Conservation (phyloP, 92 coral and sea anemone species). For the Siderastrea siderea region DNA sequence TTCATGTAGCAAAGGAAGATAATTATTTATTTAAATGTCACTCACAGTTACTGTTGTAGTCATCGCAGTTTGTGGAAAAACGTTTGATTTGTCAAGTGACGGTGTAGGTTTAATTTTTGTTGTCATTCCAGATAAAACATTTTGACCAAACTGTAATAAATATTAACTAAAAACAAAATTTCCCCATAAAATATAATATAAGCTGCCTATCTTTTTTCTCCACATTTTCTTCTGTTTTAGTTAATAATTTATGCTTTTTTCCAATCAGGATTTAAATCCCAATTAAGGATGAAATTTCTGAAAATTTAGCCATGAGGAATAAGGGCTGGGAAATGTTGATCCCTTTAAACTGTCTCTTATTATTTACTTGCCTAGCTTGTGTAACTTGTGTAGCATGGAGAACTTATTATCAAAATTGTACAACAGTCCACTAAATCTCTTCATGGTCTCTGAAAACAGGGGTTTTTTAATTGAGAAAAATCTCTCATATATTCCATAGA, state of each 20-base stretch:
- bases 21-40: conserved; percentile 27
- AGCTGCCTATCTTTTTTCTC: neutral
- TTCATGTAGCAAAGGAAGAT: conserved; percentile 19
- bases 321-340: neutral
- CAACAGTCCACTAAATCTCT: neutral
- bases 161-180: neutral
- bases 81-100: neutral
- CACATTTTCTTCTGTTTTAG: neutral
- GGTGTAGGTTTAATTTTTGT: neutral
- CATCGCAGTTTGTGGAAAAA: neutral
- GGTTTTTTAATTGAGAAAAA: neutral
- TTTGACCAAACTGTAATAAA: conserved; percentile 2
- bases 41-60: conserved; percentile 12
- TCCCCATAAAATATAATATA: neutral
- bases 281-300: neutral
- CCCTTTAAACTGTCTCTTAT: neutral
- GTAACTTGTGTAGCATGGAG: neutral
- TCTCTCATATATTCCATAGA: too few species aligned
- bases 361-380: too few species aligned
- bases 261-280: conserved; percentile 25
- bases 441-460: neutral
- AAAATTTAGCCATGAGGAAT: neutral
- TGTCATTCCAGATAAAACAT: neutral
- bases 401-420: too few species aligned
- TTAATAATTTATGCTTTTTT: conserved; percentile 26